Conservation (phyloP, 2,797 vertebrate species). For the Syndactyla subalaris region DNA sequence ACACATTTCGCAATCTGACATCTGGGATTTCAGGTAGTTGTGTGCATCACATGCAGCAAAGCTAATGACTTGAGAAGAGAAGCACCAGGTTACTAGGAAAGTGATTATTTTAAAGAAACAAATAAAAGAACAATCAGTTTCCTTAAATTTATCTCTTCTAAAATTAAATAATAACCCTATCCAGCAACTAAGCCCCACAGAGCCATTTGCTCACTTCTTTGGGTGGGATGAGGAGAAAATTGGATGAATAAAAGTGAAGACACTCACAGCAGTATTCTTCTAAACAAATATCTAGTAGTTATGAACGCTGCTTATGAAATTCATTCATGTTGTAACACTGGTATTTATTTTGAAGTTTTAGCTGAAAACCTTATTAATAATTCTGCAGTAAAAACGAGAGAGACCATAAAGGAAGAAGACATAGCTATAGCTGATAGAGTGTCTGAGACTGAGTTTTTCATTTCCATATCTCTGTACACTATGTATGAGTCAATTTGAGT, state of each 20-base stretch:
- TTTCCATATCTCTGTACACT: background rate
- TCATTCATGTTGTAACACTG: background rate
- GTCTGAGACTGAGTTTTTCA: background rate
- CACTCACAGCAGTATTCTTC: background rate
- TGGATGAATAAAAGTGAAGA: background rate
- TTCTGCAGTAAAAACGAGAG: background rate
- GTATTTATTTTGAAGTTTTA: background rate
- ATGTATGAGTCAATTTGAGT: background rate
- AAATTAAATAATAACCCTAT: background rate
- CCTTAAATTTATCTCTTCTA: background rate
- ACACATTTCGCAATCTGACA: background rate
- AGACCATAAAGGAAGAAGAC: background rate
- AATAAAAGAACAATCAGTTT: background rate
- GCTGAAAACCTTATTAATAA: background rate
- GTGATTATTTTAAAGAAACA: background rate
- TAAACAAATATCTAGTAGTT: background rate
- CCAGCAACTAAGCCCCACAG: background rate
- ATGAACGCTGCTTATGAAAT: background rate
- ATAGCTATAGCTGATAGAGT: background rate
- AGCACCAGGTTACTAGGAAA: background rate
- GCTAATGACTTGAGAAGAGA: fast-evolving
- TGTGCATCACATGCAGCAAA: background rate
- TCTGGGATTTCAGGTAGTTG: conserved; percentile 34
- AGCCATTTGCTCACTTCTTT: background rate
- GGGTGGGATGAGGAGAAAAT: background rate